Conservation (phyloP, 2,888 invertebrate species). For the Drosophila multiciliata region DNA sequence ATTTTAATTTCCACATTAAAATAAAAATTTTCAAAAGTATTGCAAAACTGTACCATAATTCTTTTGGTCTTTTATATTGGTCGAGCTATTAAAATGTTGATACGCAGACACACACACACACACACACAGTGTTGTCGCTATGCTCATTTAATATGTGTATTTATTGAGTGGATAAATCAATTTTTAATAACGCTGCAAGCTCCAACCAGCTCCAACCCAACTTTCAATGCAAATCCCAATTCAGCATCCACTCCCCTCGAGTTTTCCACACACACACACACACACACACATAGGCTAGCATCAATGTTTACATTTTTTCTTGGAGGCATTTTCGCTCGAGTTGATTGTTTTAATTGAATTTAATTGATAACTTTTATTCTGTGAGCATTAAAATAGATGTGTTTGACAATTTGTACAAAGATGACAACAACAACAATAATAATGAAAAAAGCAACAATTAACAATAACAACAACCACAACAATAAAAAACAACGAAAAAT, state of each 20-base stretch:
- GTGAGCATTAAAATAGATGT: constrained; percentile 48
- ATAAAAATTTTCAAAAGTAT: not conserved
- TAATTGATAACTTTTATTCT: constrained; percentile 65
- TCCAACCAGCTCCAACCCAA: not conserved
- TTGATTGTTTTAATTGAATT: constrained; percentile 59
- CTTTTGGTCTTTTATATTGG: constrained; percentile 8
- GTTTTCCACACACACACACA: not conserved
- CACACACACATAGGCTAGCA: constrained; percentile 2
- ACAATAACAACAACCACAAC: constrained; percentile 4
- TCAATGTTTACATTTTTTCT: constrained; percentile 72
- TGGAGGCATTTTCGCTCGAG: constrained; percentile 55
- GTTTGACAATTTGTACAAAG: constrained; percentile 54
- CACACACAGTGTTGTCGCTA: constrained; percentile 7
- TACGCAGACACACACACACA: constrained; percentile 3
- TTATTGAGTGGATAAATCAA: constrained; percentile 60
- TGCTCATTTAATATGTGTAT: constrained; percentile 32
- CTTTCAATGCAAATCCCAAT: not conserved
- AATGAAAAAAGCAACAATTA: not conserved
- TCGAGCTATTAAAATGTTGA: not conserved
- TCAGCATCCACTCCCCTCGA: not conserved
- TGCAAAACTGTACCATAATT: not conserved
- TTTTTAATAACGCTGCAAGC: constrained; percentile 67
- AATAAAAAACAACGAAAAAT: constrained; percentile 3
- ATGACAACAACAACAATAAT: not conserved
- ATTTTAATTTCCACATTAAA: not conserved